Evolutionary conservation across 1,140 invertebrate genomes (phyloP).

Genomic region (Epicauta chinensis): DNA sequence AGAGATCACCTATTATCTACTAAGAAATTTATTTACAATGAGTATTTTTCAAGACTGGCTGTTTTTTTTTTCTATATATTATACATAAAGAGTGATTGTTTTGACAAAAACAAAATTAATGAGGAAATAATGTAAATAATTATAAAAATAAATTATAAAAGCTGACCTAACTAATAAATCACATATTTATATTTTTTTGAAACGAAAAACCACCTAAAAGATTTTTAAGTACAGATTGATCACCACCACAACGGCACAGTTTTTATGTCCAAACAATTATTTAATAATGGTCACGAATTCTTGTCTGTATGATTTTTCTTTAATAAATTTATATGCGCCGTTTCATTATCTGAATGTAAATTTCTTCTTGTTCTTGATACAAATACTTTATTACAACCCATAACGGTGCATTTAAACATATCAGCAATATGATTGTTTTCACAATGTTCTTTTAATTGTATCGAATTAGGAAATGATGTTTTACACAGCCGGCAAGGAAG

Average conservation of each 20-base stretch:
- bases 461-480: slow-evolving; percentile 52
- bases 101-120: slow-evolving; percentile 18
- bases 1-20: slow-evolving; percentile 32
- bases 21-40: slow-evolving; percentile 32
- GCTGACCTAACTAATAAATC: slow-evolving; percentile 10
- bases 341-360: slow-evolving; percentile 57
- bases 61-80: slow-evolving; percentile 12
- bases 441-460: slow-evolving; percentile 60
- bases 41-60: slow-evolving; percentile 40
- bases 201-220: slow-evolving; percentile 25
- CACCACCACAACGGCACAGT: slow-evolving; percentile 40
- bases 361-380: slow-evolving; percentile 68
- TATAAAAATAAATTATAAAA: slow-evolving; percentile 28
- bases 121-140: too few relatives aligned
- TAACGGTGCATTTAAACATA: slow-evolving; percentile 72
- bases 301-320: slow-evolving; percentile 29
- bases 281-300: slow-evolving; percentile 38
- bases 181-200: slow-evolving; percentile 35
- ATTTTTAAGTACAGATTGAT: slow-evolving; percentile 31
- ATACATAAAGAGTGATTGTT: not conserved
- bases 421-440: slow-evolving; percentile 61
- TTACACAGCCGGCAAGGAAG: slow-evolving; percentile 61
- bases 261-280: slow-evolving; percentile 32
- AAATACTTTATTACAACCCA: slow-evolving; percentile 77
- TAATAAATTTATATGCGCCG: slow-evolving; percentile 40